These are phyloP conservation scores for Cheirogaleus major DNA, from an alignment of 2,797 vertebrate species.

Conservation along the genomic window DNA sequence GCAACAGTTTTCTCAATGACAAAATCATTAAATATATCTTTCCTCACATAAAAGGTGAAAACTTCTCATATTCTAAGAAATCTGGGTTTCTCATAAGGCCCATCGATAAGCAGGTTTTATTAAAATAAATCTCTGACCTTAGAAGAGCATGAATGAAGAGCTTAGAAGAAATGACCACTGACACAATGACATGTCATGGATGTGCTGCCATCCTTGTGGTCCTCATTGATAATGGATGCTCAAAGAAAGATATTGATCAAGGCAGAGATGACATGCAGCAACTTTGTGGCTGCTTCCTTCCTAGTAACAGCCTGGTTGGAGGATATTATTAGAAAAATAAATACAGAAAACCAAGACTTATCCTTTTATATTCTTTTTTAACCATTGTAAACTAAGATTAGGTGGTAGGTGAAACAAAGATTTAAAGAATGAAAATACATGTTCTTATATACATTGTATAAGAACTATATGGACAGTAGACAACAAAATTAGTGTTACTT, in stretches of 20 bases:
- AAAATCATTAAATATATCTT: neutral
- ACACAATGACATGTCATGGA: neutral
- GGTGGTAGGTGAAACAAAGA: neutral
- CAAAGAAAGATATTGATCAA: neutral
- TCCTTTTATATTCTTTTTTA: neutral
- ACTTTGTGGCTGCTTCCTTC: neutral
- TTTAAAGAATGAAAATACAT: neutral
- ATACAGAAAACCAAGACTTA: rapidly evolving
- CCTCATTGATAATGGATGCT: neutral
- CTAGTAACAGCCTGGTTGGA: neutral
- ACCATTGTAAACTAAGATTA: neutral
- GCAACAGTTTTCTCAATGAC: neutral
- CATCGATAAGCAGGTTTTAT: neutral
- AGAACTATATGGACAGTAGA: neutral
- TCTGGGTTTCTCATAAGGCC: neutral
- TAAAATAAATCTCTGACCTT: neutral
- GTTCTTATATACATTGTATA: neutral
- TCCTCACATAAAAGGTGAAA: neutral
- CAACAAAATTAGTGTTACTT: neutral
- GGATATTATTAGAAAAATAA: neutral
- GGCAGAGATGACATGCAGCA: neutral
- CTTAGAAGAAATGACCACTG: neutral
- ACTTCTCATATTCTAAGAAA: neutral
- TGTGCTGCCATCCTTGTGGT: neutral
- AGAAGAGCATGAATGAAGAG: neutral